phyloP scores from a whole-genome alignment of 2,113 vertebrate genomes.

The Channa argus region DNA sequence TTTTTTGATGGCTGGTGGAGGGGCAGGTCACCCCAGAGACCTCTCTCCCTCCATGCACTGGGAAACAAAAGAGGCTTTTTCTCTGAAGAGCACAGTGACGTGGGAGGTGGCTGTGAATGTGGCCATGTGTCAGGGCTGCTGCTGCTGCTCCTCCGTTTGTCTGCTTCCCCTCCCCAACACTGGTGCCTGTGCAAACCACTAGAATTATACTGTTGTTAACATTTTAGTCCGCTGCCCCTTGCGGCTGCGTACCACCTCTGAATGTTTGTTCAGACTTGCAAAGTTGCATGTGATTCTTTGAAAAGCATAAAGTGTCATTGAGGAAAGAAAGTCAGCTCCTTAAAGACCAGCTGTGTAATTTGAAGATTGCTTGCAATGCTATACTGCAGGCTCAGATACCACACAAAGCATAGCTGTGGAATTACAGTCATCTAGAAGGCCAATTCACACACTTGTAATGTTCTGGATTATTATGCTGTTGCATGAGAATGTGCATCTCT shows the following conservation, averaged over 20 bases:
- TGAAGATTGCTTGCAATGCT: conserved; percentile 35
- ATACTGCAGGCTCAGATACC: conserved; percentile 32
- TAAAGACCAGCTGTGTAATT: conserved; percentile 35
- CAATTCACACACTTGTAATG: conserved; percentile 23
- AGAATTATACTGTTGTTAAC: conserved; percentile 3
- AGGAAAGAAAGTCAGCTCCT: conserved; percentile 27
- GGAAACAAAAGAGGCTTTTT: conserved; percentile 79
- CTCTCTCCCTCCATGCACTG: conserved; percentile 63
- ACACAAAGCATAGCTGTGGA: conserved; percentile 37
- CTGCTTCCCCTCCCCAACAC: conserved; percentile 56
- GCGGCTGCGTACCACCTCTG: neutral
- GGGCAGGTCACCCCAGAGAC: conserved; percentile 75
- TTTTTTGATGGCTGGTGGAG: conserved; percentile 58
- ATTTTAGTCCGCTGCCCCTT: conserved; percentile 19
- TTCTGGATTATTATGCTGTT: conserved; percentile 25
- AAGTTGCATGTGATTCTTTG: conserved; percentile 33
- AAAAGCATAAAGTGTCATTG: neutral
- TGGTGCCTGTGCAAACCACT: conserved; percentile 39
- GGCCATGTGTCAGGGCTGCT: conserved; percentile 79
- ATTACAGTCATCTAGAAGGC: conserved; percentile 17
- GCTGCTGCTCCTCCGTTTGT: conserved; percentile 59
- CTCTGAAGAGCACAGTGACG: conserved; percentile 74
- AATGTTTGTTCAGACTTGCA: conserved; percentile 23
- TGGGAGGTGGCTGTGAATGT: conserved; percentile 79
- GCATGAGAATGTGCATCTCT: conserved; percentile 38